Conservation (phyloP, 2,797 vertebrate species). For the Morelia viridis region DNA sequence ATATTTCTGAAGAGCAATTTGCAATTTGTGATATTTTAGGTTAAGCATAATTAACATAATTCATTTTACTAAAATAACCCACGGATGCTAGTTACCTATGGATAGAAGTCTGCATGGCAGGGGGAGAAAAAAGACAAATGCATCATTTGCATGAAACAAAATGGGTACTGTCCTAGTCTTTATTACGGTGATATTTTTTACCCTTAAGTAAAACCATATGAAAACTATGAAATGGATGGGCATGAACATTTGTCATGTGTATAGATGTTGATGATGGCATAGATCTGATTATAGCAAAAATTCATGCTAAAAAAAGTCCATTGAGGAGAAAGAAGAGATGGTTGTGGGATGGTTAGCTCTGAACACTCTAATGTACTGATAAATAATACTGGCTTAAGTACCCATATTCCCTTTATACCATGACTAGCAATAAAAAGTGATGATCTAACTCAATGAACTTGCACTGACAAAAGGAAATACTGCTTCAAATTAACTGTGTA, state of each 20-base stretch:
- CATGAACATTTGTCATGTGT: background rate
- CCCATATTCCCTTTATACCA: background rate
- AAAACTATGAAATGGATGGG: background rate
- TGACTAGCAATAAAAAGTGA: background rate
- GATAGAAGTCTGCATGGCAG: background rate
- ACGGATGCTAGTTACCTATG: background rate
- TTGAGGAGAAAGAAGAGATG: background rate
- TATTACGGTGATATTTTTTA: background rate
- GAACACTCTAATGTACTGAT: background rate
- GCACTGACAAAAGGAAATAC: background rate
- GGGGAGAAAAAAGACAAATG: rapidly evolving
- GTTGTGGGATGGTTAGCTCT: background rate
- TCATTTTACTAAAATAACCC: background rate
- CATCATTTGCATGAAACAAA: background rate
- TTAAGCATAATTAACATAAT: background rate
- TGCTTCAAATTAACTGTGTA: background rate
- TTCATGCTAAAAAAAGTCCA: background rate
- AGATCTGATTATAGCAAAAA: background rate
- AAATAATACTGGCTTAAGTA: background rate
- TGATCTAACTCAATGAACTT: background rate
- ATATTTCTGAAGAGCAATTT: background rate
- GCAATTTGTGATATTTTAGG: background rate
- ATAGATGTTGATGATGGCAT: background rate
- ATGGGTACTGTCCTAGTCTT: background rate
- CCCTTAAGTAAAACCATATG: background rate